Evolutionary conservation across 2,797 vertebrate species (phyloP).

Genomic region (Peromyscus aztecus): DNA sequence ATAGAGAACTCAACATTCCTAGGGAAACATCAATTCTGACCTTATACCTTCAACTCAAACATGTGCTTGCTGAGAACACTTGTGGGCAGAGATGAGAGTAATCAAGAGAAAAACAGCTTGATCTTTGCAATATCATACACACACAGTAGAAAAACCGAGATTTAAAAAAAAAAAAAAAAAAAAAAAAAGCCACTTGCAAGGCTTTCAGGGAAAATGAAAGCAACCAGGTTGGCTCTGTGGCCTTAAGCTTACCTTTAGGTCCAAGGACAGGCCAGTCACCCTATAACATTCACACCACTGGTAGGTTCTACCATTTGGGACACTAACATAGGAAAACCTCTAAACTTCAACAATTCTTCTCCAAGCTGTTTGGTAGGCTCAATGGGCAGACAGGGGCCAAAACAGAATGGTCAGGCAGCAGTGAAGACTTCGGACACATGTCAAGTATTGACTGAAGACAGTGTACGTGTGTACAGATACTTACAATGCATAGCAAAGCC

Average conservation of each 20-base stretch:
- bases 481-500: background rate
- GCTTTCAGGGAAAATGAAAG: background rate
- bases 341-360: background rate
- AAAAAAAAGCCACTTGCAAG: rapidly evolving
- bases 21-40: background rate
- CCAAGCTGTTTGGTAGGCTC: background rate
- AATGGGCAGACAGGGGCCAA: background rate
- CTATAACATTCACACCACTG: rapidly evolving
- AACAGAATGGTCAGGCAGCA: background rate
- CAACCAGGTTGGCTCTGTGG: background rate
- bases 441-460: background rate
- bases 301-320: background rate
- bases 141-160: background rate
- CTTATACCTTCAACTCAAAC: background rate
- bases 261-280: too few species aligned
- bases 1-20: background rate
- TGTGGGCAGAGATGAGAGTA: rapidly evolving
- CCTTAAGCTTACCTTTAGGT: background rate
- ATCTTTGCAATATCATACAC: background rate
- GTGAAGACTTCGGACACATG: rapidly evolving
- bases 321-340: background rate
- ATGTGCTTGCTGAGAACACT: rapidly evolving
- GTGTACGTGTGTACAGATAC: background rate
- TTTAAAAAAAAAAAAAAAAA: background rate
- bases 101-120: background rate